Evolutionary conservation across 2,888 invertebrate genomes (phyloP).

Genomic region (Pseudococcus longispinus): DNA sequence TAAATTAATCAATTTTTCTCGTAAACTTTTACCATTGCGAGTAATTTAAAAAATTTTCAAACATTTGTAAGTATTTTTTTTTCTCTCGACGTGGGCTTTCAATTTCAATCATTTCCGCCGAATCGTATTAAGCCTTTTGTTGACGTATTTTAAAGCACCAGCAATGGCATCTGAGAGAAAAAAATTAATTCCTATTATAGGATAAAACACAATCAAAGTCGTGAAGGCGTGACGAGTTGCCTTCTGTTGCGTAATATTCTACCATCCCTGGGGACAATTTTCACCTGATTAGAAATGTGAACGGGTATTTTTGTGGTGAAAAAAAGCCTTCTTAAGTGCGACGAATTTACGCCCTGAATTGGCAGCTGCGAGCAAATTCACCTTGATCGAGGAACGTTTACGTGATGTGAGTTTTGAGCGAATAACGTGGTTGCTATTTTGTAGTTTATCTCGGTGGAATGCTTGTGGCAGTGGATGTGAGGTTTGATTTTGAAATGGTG

Average conservation of each 20-base stretch:
- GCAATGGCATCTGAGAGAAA: background rate
- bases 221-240: constrained; percentile 18
- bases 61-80: constrained; percentile 17
- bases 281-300: constrained; percentile 22
- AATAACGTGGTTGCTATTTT: background rate
- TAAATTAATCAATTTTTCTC: constrained; percentile 41
- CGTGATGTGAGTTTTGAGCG: background rate
- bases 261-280: constrained; percentile 15
- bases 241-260: background rate
- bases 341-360: background rate
- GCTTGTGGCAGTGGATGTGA: background rate
- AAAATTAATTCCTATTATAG: constrained; percentile 11
- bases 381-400: constrained; percentile 1
- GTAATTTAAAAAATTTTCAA: constrained; percentile 32
- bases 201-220: constrained; percentile 20
- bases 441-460: background rate
- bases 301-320: background rate
- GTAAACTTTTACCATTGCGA: background rate
- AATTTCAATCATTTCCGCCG: background rate
- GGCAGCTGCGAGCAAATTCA: background rate
- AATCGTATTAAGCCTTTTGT: constrained; percentile 10
- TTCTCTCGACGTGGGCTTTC: background rate
- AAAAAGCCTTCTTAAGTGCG: background rate
- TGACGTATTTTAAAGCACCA: background rate
- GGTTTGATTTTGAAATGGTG: too few relatives aligned